Conservation (phyloP, 2,113 vertebrate species). For the Physeter macrocephalus region DNA sequence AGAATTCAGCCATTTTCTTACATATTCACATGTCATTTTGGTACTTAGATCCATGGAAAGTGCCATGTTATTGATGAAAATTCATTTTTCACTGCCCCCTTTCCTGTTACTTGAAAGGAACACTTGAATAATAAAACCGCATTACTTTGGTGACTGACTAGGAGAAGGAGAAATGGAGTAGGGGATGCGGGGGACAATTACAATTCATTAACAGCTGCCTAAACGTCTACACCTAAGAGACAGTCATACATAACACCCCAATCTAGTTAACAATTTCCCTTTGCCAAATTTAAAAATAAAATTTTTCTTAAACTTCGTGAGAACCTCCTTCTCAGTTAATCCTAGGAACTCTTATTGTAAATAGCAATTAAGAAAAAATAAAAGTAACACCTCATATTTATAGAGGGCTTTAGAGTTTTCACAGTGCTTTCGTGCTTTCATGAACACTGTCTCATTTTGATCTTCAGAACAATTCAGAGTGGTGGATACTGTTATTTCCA, state of each 20-base stretch:
- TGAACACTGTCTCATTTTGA: not conserved
- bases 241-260: not conserved
- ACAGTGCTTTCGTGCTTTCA: not conserved
- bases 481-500: not conserved
- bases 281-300: conserved; percentile 19
- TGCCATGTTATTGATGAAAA: not conserved
- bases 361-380: conserved; percentile 28
- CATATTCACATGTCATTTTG: not conserved
- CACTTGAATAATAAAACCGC: not conserved
- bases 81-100: not conserved
- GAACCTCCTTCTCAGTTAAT: not conserved
- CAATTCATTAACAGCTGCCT: not conserved
- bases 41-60: not conserved
- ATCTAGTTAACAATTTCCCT: not conserved
- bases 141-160: not conserved
- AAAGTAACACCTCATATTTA: not conserved
- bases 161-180: not conserved
- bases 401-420: not conserved
- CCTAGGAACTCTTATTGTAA: not conserved
- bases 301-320: conserved; percentile 10
- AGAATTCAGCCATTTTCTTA: conserved; percentile 16
- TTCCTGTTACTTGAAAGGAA: not conserved
- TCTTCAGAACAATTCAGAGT: not conserved
- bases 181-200: rapidly evolving
- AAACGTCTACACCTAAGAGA: not conserved